phyloP scores from a whole-genome alignment of 35 echinoderm and acorn worm species.

The Hemicentrotus pulcherrimus region DNA sequence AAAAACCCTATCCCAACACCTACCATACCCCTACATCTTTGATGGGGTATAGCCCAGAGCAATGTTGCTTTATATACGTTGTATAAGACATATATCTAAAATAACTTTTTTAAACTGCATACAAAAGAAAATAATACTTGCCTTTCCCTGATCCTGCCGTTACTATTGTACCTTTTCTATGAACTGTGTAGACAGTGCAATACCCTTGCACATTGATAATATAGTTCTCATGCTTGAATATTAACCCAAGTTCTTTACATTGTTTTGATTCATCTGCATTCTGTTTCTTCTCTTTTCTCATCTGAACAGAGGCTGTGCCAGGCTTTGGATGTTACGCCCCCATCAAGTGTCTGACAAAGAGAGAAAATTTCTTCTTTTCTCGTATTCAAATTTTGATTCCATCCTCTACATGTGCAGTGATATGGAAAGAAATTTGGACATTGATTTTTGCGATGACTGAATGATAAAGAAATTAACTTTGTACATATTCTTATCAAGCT shows the following conservation, averaged over 20 bases:
- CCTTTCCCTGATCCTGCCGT: no score
- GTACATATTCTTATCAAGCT: constrained; percentile 4
- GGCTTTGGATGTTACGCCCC: background rate
- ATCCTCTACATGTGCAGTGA: constrained; percentile 24
- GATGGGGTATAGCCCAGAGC: no score
- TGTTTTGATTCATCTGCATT: background rate
- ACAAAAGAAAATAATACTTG: no score
- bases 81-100: no score
- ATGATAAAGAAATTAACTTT: background rate
- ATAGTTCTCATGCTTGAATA: background rate
- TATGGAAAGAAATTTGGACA: background rate
- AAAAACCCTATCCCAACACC: no score
- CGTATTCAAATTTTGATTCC: constrained; percentile 28
- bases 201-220: background rate
- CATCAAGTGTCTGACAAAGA: background rate
- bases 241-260: background rate
- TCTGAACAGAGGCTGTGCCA: constrained; percentile 20
- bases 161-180: no score
- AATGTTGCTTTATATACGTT: no score
- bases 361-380: background rate
- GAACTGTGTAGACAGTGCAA: background rate
- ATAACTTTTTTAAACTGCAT: no score
- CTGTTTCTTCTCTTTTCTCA: background rate
- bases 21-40: no score
- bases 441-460: background rate